Evolutionary conservation across 2,113 vertebrate species (phyloP), one percentile per base, ranked within the genome.

Genomic region (Nerophis ophidion): DNA sequence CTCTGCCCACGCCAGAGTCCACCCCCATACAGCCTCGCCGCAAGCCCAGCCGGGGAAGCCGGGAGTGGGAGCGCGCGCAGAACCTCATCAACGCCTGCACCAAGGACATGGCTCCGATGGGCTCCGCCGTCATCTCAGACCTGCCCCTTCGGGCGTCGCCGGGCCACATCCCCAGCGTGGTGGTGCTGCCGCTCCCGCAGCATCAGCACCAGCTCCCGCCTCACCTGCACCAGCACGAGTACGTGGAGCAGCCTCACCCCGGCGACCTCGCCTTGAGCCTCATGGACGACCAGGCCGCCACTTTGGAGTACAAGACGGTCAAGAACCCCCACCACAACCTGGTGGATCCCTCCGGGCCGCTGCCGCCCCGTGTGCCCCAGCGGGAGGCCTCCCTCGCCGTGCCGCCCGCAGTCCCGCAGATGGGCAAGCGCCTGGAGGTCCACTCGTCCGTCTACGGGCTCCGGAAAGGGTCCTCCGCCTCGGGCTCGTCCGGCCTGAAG

Each of bases 81-180:
- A 98, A 99, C 80, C 90, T 98, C 64, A 98, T 99, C 85, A 99
- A 99, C 1, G 94, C 96, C 60, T 98, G 96, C 79, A 93, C 95
- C 34, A 97, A 98, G 92, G 97, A 99, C 75, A 91, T 98, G 76
- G 80, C 91, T 0, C 83, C 93, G 0, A 92, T 98, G 89, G 92
- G 92, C 26, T 93, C 95, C 0, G 89, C 93, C 0, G 94, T 97
- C 34, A 98, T 99, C 71, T 92, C 94, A 0, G 95, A 97, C 75
- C 88, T 98, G 65, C 92, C 96, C 0, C 91, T 98, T n/a, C 91
- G 94, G 57, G 92, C 94, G 48, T 98, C 97, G 16, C 96, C 96
- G 3, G 94, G 95, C 33, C 95, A 98, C 89, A 98, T 98, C 82
- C 90, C 95, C 69, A 98, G 95, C 3, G 94, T 99, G 48, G 94